Evolutionary conservation across 2,797 vertebrate species (phyloP), one percentile per base, ranked within the genome.

Genomic region (Neosilurus mollespiculum): DNA sequence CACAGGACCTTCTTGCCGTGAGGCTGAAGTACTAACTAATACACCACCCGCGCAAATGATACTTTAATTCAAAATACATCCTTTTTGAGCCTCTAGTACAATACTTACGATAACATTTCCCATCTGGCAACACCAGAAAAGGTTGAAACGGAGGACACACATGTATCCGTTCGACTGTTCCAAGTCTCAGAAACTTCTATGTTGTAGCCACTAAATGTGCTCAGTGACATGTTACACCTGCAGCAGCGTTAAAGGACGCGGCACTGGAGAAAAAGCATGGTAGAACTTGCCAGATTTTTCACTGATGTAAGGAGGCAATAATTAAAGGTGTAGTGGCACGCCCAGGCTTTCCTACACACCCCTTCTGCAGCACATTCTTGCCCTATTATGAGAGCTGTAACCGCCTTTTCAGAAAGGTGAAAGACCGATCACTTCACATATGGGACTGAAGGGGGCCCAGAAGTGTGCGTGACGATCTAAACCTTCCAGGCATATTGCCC

Each of bases 251-350:
- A 71, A 88, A 87, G 89, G 89, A 84, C 53, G 69, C 64, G 37
- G 43, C 73, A 85, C 16, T 49, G 54, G 87, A 71, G 10, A 89
- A 85, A 85, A 85, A 87, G 67, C 87, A 82, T 84, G 59, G 86
- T 84, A 80, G 82, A 89, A 86, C 88, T 85, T 88, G 88, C 88
- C 90, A 84, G 81, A 78, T 82, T 34, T 54, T 80, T 79, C 83
- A 83, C 82, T 90, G 83, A 88, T 83, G 87, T 77, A 78, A 85
- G 85, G 90, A 85, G 87, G 83, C 88, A 66, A 85, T 91, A 92
- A 94, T 94, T 93, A 93, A 37, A 87, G 89, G 89, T 86, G 88
- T 26, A 62, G 30, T 86, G 73, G 84, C 88, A 89, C 90, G 92
- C 90, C 88, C 87, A 86, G 84, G 80, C 84, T 82, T 93, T 92